A percentile compares a stretch with the other conserved stretches of the same genome.
These are phyloP conservation scores for Myopa testacea DNA, from an alignment of 2,888 invertebrate species.

Conservation along the genomic window DNA sequence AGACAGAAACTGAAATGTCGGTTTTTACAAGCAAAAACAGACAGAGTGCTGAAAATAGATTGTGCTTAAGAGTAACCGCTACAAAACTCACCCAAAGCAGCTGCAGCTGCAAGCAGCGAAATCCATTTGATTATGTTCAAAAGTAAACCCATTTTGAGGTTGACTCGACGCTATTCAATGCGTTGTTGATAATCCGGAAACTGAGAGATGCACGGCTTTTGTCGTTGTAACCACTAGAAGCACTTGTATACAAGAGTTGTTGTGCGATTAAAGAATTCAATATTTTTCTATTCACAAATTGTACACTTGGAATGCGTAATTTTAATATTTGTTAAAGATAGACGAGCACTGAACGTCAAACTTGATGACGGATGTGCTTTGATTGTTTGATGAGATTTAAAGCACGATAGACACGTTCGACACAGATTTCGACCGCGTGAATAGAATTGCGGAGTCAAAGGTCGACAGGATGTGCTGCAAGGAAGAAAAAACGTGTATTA, in stretches of 20 bases:
- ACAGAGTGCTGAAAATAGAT: too few species aligned
- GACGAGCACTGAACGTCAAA: too few species aligned
- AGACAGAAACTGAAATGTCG: too few species aligned
- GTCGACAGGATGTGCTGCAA: background rate
- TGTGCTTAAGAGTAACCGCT: too few species aligned
- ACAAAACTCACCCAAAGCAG: conserved; percentile 60
- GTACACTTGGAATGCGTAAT: background rate
- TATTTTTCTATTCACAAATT: background rate
- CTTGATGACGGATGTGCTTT: too few species aligned
- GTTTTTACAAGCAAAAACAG: too few species aligned
- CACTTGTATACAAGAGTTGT: conserved; percentile 1
- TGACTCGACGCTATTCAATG: conserved; percentile 42
- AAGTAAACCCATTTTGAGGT: conserved; percentile 59
- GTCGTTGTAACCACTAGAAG: background rate
- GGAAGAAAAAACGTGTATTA: background rate
- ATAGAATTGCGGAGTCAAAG: background rate
- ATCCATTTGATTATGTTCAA: conserved; percentile 64
- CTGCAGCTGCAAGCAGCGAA: conserved; percentile 61
- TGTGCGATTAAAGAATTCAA: background rate
- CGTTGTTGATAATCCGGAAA: background rate
- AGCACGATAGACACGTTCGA: background rate
- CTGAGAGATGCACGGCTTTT: background rate
- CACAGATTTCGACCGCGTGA: background rate
- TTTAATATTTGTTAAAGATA: too few species aligned
- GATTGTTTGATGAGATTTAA: too few species aligned